Percentiles rank a stretch among this genome's conserved stretches.
These are phyloP conservation scores for Chloroclystis v-ata DNA, from an alignment of 2,888 invertebrate species.

Conservation along the genomic window DNA sequence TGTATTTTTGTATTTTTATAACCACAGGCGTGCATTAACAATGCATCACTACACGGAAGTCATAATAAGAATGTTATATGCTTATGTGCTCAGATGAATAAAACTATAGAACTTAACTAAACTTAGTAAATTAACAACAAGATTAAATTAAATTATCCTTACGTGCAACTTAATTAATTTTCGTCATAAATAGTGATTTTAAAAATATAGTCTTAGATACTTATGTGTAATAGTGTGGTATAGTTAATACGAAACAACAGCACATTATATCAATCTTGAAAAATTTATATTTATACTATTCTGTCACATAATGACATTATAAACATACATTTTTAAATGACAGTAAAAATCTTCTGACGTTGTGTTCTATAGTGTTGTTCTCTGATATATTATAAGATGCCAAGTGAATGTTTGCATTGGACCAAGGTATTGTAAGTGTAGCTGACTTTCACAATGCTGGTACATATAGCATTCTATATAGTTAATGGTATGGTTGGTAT, in stretches of 20 bases:
- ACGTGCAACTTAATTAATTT: no score
- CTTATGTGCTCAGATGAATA: slow-evolving; percentile 36
- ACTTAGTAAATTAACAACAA: background rate
- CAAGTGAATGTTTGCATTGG: slow-evolving; percentile 71
- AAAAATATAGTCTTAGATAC: no score
- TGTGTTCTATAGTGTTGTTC: slow-evolving; percentile 35
- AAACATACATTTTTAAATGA: no score
- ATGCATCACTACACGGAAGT: slow-evolving; percentile 34
- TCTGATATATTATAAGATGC: slow-evolving; percentile 64
- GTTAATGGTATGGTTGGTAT: slow-evolving; percentile 17
- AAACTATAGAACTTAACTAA: slow-evolving; percentile 8
- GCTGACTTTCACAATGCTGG: slow-evolving; percentile 67
- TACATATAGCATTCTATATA: slow-evolving; percentile 53
- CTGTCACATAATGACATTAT: no score
- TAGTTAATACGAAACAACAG: no score
- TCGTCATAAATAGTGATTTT: no score
- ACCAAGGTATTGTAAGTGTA: slow-evolving; percentile 72
- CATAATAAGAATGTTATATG: slow-evolving; percentile 36
- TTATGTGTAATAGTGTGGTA: no score
- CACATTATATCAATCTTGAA: no score
- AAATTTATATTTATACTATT: no score
- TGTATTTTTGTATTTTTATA: slow-evolving; percentile 32
- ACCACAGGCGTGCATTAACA: slow-evolving; percentile 49
- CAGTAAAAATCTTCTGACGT: no score
- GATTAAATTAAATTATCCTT: no score